Evolutionary conservation across 2,797 vertebrate genomes (phyloP), one percentile per base, ranked within the genome.

Genomic region (Picus viridis): DNA sequence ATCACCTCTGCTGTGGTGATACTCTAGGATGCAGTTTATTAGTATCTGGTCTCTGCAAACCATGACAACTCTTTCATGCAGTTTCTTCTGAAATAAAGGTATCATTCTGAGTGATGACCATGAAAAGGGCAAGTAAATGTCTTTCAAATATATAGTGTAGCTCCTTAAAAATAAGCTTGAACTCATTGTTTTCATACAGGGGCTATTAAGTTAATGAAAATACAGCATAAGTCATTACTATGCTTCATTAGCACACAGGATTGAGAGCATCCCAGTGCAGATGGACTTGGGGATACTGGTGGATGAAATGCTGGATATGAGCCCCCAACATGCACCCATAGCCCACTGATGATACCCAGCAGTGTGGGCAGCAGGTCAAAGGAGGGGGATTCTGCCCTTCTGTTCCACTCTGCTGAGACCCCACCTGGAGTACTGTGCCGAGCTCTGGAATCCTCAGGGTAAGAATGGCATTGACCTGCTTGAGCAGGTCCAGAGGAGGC

Each of bases 51-150:
- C 47, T 53, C 53, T 78, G 39, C 36, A 72, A 53, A 51, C n/a
- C 23, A 4, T 3, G 26, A 1, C 15, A 58, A 26, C 53, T 11
- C 19, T 41, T 77, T 54, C 34, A 9, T 0, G 0, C 12, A 12
- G 17, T 63, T 78, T 63, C 39, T 83, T 64, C 30, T 83, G 32
- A 73, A 78, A 75, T 65, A 61, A 14, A 12, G n/a, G 36, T 6
- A 0, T 53, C 22, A 27, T 81, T 87, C 41, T 61, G 29, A 78
- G 32, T 19, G 22, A 14, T 34, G 29, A 8, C 30, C 10, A 8
- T 54, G 29, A 20, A 90, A 76, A 47, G 24, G 10, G 8, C 73
- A 43, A 34, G 15, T 58, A 49, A 62, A 62, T 63, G 12, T 41
- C 27, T 41, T 75, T 85, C 20, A 72, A 12, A 30, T 69, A 12